Evolutionary conservation across 2,888 invertebrate species (phyloP).

Genomic region (Amblyteles armatorius): DNA sequence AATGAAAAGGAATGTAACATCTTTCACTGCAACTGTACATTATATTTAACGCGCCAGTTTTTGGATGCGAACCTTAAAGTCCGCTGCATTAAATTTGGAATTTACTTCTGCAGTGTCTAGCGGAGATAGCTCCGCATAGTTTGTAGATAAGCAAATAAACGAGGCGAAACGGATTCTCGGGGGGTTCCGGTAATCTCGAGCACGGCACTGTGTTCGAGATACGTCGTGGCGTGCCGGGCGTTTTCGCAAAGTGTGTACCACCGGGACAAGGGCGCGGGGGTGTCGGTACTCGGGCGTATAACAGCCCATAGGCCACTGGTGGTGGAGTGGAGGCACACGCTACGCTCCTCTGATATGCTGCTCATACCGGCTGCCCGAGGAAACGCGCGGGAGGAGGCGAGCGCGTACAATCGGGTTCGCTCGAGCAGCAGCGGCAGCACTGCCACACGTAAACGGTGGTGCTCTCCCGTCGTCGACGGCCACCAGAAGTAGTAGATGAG

Average conservation of each 20-base stretch:
- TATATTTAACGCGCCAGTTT: too few relatives aligned
- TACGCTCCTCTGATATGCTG: slow-evolving; percentile 35
- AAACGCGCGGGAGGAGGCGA: slow-evolving; percentile 12
- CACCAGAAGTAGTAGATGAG: slow-evolving; percentile 55
- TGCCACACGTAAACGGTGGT: neutral
- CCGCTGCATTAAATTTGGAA: too few relatives aligned
- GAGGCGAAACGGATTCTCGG: neutral
- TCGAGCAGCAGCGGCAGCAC: slow-evolving; percentile 35
- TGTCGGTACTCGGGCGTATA: slow-evolving; percentile 55
- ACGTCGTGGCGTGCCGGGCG: slow-evolving; percentile 52
- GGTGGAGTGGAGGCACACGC: slow-evolving; percentile 33
- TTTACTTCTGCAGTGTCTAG: too few relatives aligned
- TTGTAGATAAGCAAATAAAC: neutral
- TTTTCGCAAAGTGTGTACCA: slow-evolving; percentile 60
- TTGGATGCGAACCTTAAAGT: too few relatives aligned
- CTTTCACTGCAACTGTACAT: too few relatives aligned
- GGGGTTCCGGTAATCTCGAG: slow-evolving; percentile 17
- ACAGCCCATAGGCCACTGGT: slow-evolving; percentile 20
- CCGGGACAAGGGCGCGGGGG: slow-evolving; percentile 48
- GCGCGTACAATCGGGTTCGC: slow-evolving; percentile 50
- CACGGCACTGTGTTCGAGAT: slow-evolving; percentile 54
- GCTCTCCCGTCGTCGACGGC: slow-evolving; percentile 40
- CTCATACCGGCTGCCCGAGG: neutral
- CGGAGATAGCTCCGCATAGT: too few relatives aligned
- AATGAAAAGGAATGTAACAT: too few relatives aligned